Conservation (phyloP, 2,113 vertebrate genomes). For the Tychaedon coryphoeus region DNA sequence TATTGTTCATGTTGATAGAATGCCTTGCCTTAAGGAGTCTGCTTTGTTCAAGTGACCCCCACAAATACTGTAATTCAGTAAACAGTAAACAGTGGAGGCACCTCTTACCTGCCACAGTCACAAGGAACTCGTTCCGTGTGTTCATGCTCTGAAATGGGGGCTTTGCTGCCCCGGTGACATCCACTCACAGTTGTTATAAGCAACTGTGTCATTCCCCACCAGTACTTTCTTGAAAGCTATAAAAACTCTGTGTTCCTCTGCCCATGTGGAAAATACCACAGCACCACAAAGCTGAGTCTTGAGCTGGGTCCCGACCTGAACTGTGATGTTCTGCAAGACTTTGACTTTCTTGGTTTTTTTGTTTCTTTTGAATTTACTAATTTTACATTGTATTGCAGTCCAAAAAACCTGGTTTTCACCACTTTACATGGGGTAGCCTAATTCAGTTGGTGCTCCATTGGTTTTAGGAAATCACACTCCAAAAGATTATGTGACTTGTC, state of each 20-base stretch:
- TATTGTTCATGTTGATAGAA: accelerated
- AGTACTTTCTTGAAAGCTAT: too few relatives aligned
- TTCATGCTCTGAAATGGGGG: too few relatives aligned
- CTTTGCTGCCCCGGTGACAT: too few relatives aligned
- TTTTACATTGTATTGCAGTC: not conserved
- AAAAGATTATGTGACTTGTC: not conserved
- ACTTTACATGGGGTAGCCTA: not conserved
- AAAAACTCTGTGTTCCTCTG: too few relatives aligned
- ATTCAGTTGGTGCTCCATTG: not conserved
- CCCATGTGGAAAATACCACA: too few relatives aligned
- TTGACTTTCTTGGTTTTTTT: not conserved
- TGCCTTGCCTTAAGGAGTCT: not conserved
- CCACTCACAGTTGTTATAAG: too few relatives aligned
- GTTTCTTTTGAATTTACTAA: not conserved
- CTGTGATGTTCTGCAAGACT: not conserved
- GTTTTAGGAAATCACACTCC: not conserved
- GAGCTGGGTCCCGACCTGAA: not conserved
- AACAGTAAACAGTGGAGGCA: not conserved
- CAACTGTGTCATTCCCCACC: too few relatives aligned
- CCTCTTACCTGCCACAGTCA: not conserved
- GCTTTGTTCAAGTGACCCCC: not conserved
- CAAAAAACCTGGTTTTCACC: not conserved
- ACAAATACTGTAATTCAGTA: accelerated
- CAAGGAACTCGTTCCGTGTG: too few relatives aligned
- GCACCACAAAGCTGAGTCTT: too few relatives aligned